Percentiles rank a stretch among this genome's conserved stretches.
phyloP scores from a whole-genome alignment of 1,140 invertebrate genomes.

The Archivesica marissinica region DNA sequence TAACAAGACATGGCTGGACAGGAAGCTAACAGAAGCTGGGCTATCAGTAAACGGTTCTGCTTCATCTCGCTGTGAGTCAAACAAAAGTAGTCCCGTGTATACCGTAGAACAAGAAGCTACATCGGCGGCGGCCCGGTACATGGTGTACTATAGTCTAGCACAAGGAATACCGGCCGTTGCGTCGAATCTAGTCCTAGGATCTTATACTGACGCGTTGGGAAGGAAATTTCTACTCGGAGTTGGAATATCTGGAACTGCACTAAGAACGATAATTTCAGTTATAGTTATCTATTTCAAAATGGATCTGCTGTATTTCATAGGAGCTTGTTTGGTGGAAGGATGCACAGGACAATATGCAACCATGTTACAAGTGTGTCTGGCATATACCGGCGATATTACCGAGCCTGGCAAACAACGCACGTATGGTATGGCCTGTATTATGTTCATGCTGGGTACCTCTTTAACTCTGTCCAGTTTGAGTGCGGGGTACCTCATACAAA shows the following conservation, averaged over 20 bases:
- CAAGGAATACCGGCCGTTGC: conserved; percentile 40
- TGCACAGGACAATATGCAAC: conserved; percentile 47
- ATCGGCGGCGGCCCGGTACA: conserved; percentile 34
- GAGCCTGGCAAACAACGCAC: neutral
- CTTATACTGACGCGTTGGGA: conserved; percentile 42
- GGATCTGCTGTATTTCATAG: conserved; percentile 40
- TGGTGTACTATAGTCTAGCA: conserved; percentile 38
- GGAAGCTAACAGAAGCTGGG: conserved; percentile 22
- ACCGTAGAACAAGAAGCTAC: conserved; percentile 10
- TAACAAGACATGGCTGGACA: conserved; percentile 16
- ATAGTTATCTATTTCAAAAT: conserved; percentile 46
- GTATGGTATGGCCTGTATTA: conserved; percentile 27
- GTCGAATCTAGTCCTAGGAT: conserved; percentile 46
- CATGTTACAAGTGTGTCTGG: conserved; percentile 24
- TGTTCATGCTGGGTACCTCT: conserved; percentile 25
- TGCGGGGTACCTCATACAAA: conserved; percentile 47
- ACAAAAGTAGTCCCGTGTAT: conserved; percentile 29
- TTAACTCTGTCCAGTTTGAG: conserved; percentile 3
- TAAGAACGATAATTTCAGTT: conserved; percentile 10
- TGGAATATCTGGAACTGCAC: conserved; percentile 38
- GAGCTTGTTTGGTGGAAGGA: conserved; percentile 48
- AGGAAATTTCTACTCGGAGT: conserved; percentile 47
- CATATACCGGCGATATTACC: conserved; percentile 47
- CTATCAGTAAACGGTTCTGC: neutral
- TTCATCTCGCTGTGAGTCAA: neutral